Conservation (phyloP, 2,113 vertebrate species). For the Passer domesticus region DNA sequence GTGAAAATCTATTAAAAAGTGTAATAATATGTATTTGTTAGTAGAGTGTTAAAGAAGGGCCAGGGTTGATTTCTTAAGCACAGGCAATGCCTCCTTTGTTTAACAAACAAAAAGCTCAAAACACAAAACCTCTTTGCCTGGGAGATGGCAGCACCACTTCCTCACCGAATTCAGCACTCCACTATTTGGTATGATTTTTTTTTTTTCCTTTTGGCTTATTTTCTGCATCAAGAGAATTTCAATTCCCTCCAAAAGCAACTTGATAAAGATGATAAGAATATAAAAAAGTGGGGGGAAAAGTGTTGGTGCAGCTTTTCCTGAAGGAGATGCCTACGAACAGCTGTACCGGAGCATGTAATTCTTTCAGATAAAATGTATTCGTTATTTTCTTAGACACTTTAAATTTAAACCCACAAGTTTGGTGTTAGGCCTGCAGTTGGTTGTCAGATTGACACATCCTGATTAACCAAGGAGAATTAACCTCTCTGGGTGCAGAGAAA, state of each 20-base stretch:
- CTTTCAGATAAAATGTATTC: not conserved
- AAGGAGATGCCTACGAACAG: slow-evolving; percentile 5
- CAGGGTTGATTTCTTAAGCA: not conserved
- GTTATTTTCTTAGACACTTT: not conserved
- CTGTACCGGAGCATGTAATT: slow-evolving; percentile 11
- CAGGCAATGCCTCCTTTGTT: not conserved
- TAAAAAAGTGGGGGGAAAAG: not conserved
- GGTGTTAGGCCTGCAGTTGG: not conserved
- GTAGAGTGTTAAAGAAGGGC: not conserved
- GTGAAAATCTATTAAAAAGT: not conserved
- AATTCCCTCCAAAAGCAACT: slow-evolving; percentile 30
- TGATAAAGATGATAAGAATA: not conserved
- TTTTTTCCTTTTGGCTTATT: not conserved
- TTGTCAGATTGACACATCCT: not conserved
- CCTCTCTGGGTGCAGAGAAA: not conserved
- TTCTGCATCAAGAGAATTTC: slow-evolving; percentile 18
- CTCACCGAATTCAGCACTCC: not conserved
- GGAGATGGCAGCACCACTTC: not conserved
- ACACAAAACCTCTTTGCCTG: not conserved
- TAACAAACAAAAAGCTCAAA: not conserved
- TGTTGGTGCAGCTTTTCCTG: not conserved
- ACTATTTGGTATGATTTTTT: too few species aligned
- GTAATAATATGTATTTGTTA: not conserved
- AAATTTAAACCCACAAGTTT: not conserved
- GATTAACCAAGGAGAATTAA: slow-evolving; percentile 5